Evolutionary conservation across 2,113 vertebrate genomes (phyloP).

Genomic region (Mirza zaza): DNA sequence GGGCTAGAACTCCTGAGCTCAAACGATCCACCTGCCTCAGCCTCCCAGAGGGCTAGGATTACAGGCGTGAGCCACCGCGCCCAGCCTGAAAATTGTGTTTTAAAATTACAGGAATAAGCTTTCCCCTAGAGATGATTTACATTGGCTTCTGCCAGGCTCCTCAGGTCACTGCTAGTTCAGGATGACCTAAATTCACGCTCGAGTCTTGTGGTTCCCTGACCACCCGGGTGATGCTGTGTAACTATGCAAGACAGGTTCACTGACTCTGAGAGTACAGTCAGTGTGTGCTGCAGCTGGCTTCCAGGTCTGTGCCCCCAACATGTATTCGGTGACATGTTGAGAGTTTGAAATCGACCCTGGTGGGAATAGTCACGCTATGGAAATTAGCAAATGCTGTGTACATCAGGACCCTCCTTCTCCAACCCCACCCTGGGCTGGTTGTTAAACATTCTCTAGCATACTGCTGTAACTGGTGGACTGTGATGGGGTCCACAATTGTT

Average conservation of each 20-base stretch:
- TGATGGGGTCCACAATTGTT: background rate
- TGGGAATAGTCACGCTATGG: background rate
- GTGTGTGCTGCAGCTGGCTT: background rate
- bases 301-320: background rate
- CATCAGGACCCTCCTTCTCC: background rate
- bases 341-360: background rate
- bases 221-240: background rate
- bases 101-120: background rate
- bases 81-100: background rate
- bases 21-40: too few species aligned
- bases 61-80: too few species aligned
- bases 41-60: too few species aligned
- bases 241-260: background rate
- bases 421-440: background rate
- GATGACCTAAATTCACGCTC: background rate
- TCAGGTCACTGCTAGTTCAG: background rate
- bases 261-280: background rate
- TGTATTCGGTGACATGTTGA: background rate
- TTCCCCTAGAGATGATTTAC: background rate
- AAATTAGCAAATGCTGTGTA: too few species aligned
- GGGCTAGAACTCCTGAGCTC: too few species aligned
- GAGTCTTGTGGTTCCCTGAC: background rate
- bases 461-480: too few species aligned
- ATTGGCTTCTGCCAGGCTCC: conserved; percentile 26
- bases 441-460: background rate